Evolutionary conservation across 2,113 vertebrate species (phyloP), one percentile per base, ranked within the genome.

Genomic region (Phalacrocorax pelagicus): DNA sequence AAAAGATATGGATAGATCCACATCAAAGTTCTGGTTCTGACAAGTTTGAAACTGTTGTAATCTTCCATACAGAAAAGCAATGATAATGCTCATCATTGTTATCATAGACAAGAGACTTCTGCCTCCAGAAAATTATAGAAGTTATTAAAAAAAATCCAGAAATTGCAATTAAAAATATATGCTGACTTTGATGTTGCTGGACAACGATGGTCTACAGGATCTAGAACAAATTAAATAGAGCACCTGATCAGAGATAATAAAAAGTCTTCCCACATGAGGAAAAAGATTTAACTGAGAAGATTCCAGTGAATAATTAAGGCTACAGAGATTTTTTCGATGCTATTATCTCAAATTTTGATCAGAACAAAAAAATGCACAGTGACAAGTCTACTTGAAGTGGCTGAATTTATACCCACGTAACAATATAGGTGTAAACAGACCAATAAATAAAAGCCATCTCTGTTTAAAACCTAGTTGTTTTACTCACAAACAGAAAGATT

Each of bases 281-380:
- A 51, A 23, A 44, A 38, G 3, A 73, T 13, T 6, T 54, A 66
- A 27, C 6, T 66, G 26, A 34, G 29, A 61, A 75, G 22, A 24
- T 75, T 57, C 5, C 2, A 52, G 8, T 10, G 15, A 14, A 61
- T 47, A 70, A 38, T 6, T 36, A 74, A 70, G 24, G 34, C 27
- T 67, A 61, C 5, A 5, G 1, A 62, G 0, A 5, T 3, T 13
- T 57, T 81, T 80, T 15, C 5, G 8, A 24, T 72, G 20, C 1
- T 32, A 42, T 40, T 77, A 15, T 5, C 40, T 84, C 24, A 66
- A 58, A 49, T 63, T 63, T 62, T 80, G 10, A 7, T 58, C 15
- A 63, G 21, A 84, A 4, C 2, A 38, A 42, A 63, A 65, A 38
- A 58, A 2, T 30, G 11, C 30, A 61, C 4, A 32, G 9, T n/a